Evolutionary conservation across 2,888 invertebrate species (phyloP), one percentile per base, ranked within the genome.

Genomic region (Lapara coniferarum): DNA sequence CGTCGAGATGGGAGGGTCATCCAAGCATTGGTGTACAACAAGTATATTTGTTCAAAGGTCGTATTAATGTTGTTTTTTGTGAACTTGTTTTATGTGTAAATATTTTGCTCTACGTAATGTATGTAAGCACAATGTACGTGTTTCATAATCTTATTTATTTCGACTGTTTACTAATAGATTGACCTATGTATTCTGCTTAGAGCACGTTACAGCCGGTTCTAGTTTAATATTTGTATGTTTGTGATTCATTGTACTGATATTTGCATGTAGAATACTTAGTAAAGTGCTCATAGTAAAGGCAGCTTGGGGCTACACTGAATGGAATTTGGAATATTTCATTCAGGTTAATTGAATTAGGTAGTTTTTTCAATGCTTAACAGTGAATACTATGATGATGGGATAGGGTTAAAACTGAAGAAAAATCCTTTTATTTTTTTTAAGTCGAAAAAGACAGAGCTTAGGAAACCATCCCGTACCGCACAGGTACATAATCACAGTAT

Each of bases 401-500:
- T 52, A 8, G 53, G 14, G 53, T 59, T 16, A 19, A 14, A 53
- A 69, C 10, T 69, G 37, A 44, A 19, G 46, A 69, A 69, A 59
- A 16, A 68, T 19, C 16, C 16, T 25, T 19, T 52, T 51, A 30
- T 84, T 86, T 89, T 91, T 89, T 89, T 87, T 82, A 77, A 80
- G 88, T 85, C 89, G 85, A 80, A 84, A 85, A 85, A 85, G 86
- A 82, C 85, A 88, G 89, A 90, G 89, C 82, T 84, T 81, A 73
- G 79, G 85, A 88, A 85, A 85, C 80, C 79, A 76, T 76, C 85
- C 83, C 80, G 85, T 90, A 91, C 91, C 89, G 74, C 82, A 82
- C 83, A 87, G 91, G 91, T 92, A 92, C 90, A 84, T 82, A 86
- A 92, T 93, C 92, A 93, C 92, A 92, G 91, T 87, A 89, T 90